A percentile compares a stretch with the other conserved stretches of the same genome.
Evolutionary conservation across 1,140 invertebrate genomes (phyloP).

Genomic region (Marisa cornuarietis): DNA sequence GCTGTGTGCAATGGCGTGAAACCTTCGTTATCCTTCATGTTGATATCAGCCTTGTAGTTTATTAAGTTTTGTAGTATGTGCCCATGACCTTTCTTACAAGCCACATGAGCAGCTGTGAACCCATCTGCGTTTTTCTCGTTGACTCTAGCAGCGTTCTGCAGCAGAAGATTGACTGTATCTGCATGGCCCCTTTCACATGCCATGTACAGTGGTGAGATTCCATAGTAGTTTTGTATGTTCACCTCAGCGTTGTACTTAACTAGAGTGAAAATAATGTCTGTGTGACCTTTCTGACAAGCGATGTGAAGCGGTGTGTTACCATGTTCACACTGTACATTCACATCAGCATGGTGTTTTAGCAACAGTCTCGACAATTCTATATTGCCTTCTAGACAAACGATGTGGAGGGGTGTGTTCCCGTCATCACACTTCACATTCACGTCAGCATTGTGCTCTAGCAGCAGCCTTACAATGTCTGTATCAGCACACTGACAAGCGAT

Average conservation of each 20-base stretch:
- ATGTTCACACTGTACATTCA: constrained; percentile 68
- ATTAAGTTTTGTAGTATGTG: not conserved
- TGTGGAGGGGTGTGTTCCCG: constrained; percentile 22
- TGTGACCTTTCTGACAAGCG: constrained; percentile 34
- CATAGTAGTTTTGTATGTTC: not conserved
- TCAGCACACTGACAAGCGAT: not conserved
- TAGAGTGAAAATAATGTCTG: not conserved
- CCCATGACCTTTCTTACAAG: not conserved
- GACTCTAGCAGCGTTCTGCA: constrained; percentile 66
- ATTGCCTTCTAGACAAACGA: constrained; percentile 4
- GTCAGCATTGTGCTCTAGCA: not conserved
- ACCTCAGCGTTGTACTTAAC: constrained; percentile 6
- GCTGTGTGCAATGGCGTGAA: constrained; percentile 69
- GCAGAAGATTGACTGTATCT: constrained; percentile 71
- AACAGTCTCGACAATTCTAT: constrained; percentile 4
- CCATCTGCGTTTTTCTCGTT: too few species aligned
- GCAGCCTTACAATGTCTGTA: not conserved
- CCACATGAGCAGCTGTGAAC: too few species aligned
- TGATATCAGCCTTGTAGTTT: constrained; percentile 38
- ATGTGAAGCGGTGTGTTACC: constrained; percentile 4
- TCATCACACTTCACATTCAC: constrained; percentile 1
- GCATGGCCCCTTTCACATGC: constrained; percentile 73
- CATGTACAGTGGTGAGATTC: constrained; percentile 72
- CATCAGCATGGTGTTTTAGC: not conserved
- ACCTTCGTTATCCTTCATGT: not conserved